These are phyloP conservation scores for Leptatherina wallacei DNA, from an alignment of 2,797 vertebrate genomes.

Conservation along the genomic window DNA sequence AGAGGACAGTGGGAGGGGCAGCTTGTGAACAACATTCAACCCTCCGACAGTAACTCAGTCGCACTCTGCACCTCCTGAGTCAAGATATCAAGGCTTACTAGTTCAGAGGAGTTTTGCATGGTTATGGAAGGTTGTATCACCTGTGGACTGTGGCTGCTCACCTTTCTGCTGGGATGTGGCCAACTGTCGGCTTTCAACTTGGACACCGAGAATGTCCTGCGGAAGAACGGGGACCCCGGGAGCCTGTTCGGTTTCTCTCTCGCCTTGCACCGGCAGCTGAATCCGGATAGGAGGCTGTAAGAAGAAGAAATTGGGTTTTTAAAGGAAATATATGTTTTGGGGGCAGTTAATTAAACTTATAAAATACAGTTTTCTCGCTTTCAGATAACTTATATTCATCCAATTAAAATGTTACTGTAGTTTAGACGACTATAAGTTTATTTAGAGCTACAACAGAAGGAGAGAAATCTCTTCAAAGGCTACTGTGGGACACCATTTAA, in stretches of 20 bases:
- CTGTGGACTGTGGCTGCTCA: slow-evolving; percentile 55
- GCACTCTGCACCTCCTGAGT: slow-evolving; percentile 36
- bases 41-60: slow-evolving; percentile 21
- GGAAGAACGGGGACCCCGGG: slow-evolving; percentile 82
- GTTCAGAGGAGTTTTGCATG: neutral
- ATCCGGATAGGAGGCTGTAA: slow-evolving; percentile 88
- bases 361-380: neutral
- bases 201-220: slow-evolving; percentile 82
- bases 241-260: slow-evolving; percentile 87
- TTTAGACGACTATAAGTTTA: neutral
- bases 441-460: neutral
- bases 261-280: slow-evolving; percentile 83
- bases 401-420: slow-evolving; percentile 21
- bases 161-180: slow-evolving; percentile 53
- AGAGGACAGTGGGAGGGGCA: slow-evolving; percentile 63
- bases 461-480: neutral
- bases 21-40: slow-evolving; percentile 27
- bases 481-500: neutral
- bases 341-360: neutral
- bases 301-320: slow-evolving; percentile 45
- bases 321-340: neutral
- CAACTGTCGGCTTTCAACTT: slow-evolving; percentile 87
- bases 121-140: slow-evolving; percentile 57
- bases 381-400: slow-evolving; percentile 17
- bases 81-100: slow-evolving; percentile 19